A percentile compares a stretch with the other conserved stretches of the same genome.
Evolutionary conservation across 2,113 vertebrate genomes (phyloP).

Genomic region (Microcebus murinus): DNA sequence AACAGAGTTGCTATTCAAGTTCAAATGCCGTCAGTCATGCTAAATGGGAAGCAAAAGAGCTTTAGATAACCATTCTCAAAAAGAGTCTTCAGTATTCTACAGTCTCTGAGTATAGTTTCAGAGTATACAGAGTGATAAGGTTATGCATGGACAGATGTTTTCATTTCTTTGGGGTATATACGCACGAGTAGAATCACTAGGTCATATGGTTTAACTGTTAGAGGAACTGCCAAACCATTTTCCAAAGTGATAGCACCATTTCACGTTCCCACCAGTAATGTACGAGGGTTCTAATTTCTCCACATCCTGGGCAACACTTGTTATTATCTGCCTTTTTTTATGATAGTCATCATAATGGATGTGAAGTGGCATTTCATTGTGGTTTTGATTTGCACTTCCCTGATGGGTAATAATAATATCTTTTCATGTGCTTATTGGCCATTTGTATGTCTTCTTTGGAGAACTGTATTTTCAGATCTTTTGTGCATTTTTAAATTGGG

Average conservation of each 20-base stretch:
- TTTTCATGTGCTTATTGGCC: background rate
- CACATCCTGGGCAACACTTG: background rate
- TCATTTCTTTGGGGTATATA: background rate
- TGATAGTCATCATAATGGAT: background rate
- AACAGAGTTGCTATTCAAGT: background rate
- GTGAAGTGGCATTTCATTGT: background rate
- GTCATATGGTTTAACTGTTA: background rate
- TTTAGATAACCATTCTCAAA: background rate
- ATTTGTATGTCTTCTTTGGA: background rate
- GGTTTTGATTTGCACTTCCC: conserved; percentile 26
- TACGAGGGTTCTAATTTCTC: background rate
- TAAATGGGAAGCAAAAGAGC: background rate
- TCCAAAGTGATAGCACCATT: background rate
- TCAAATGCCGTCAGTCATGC: background rate
- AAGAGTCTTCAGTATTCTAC: background rate
- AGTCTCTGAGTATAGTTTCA: background rate
- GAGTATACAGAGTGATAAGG: background rate
- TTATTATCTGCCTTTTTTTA: background rate
- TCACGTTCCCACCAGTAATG: background rate
- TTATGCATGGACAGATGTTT: background rate
- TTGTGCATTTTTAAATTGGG: background rate
- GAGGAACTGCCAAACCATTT: background rate
- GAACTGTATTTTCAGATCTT: background rate
- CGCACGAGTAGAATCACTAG: background rate
- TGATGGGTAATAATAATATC: background rate